Conservation (phyloP, 1,140 invertebrate genomes). For the Drosophila tsacasi region DNA sequence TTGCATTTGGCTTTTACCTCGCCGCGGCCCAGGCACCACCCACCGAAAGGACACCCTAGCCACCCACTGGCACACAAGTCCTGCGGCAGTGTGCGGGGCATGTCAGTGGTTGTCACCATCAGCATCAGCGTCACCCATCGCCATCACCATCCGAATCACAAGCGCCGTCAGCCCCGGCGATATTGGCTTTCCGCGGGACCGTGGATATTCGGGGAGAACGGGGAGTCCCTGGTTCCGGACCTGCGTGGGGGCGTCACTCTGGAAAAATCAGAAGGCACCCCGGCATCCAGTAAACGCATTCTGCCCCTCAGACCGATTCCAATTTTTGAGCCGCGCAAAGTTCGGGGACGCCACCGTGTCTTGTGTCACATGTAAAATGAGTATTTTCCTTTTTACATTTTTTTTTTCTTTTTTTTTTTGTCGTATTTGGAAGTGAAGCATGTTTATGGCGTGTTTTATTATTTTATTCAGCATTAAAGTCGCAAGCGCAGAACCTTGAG, state of each 20-base stretch:
- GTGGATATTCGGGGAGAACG: background rate
- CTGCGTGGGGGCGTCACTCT: conserved; percentile 43
- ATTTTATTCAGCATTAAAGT: conserved; percentile 43
- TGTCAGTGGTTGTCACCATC: conserved; percentile 81
- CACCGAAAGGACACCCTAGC: background rate
- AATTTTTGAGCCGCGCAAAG: conserved; percentile 40
- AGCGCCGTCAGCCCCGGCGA: conserved; percentile 58
- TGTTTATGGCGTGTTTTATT: conserved; percentile 48
- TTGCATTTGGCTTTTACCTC: conserved; percentile 62
- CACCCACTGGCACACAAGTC: conserved; percentile 15
- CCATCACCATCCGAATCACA: conserved; percentile 43
- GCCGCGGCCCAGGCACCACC: conserved; percentile 6
- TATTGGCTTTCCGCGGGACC: conserved; percentile 65
- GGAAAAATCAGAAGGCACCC: conserved; percentile 60
- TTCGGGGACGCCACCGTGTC: conserved; percentile 39
- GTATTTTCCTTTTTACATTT: background rate
- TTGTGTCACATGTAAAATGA: conserved; percentile 44
- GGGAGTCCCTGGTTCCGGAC: background rate
- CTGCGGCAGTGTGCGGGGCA: conserved; percentile 45
- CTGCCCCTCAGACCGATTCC: conserved; percentile 24
- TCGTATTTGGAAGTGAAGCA: background rate
- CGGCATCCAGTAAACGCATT: conserved; percentile 36
- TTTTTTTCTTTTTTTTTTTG: background rate
- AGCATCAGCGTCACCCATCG: conserved; percentile 58
- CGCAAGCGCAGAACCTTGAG: background rate